Percentiles rank a stretch among this genome's conserved stretches.
These are phyloP conservation scores for Gopherus evgoodei DNA, from an alignment of 2,113 vertebrate species.

Conservation along the genomic window DNA sequence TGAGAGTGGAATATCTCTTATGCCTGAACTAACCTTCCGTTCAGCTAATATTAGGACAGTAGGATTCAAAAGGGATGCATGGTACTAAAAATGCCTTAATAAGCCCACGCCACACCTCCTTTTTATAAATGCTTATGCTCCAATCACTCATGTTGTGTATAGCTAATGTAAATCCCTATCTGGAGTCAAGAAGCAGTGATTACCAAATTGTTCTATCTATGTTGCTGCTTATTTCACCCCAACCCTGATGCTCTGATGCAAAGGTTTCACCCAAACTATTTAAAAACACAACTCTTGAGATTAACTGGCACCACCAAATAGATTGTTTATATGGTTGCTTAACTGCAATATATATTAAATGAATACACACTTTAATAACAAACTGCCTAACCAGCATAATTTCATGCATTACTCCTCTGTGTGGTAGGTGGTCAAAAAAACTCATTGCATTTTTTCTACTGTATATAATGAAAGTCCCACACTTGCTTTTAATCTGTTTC, in stretches of 20 bases:
- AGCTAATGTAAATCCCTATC: background rate
- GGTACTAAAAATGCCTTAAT: background rate
- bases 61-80: background rate
- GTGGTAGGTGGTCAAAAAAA: background rate
- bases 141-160: background rate
- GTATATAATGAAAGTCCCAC: background rate
- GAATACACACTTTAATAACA: background rate
- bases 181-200: background rate
- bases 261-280: background rate
- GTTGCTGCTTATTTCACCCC: background rate
- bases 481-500: background rate
- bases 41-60: background rate
- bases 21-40: accelerated
- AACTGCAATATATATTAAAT: background rate
- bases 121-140: background rate
- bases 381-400: background rate
- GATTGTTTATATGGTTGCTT: background rate
- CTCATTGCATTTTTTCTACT: background rate
- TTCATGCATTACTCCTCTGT: background rate
- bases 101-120: background rate
- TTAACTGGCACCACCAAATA: background rate
- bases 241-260: background rate
- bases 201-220: background rate
- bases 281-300: background rate
- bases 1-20: background rate